Conservation (phyloP, 2,113 vertebrate species). For the Garra rufa region DNA sequence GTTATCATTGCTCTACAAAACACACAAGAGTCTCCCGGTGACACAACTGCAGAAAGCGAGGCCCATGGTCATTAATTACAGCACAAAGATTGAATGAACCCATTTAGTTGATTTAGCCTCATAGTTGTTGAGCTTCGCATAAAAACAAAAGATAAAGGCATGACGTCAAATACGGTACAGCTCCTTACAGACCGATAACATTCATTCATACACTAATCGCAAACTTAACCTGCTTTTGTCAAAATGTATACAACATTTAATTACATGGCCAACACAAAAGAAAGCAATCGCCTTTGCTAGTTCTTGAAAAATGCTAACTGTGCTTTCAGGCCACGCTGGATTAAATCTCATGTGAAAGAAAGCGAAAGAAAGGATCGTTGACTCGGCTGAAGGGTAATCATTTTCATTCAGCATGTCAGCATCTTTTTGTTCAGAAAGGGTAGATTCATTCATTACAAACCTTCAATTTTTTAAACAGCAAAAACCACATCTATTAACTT, state of each 20-base stretch:
- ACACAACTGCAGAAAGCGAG: constrained; percentile 30
- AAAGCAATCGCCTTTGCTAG: constrained; percentile 8
- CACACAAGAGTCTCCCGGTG: neutral
- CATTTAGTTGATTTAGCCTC: constrained; percentile 8
- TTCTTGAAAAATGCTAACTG: constrained; percentile 22
- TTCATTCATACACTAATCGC: neutral
- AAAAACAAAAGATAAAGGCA: constrained; percentile 4
- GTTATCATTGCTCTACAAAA: constrained; percentile 94
- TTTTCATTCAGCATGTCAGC: neutral
- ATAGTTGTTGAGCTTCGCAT: neutral
- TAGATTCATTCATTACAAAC: neutral
- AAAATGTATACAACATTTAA: constrained; percentile 2
- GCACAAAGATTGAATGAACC: constrained; percentile 12
- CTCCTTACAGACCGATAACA: neutral
- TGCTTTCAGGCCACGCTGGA: neutral
- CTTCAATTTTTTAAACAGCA: neutral
- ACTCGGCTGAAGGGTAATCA: constrained; percentile 5
- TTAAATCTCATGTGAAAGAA: constrained; percentile 5
- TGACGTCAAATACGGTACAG: neutral
- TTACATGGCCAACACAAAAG: neutral
- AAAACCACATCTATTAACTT: neutral
- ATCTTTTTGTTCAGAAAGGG: neutral
- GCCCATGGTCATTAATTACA: constrained; percentile 42
- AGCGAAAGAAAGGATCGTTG: constrained; percentile 9
- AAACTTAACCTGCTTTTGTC: constrained; percentile 4